Conservation (phyloP, 2,113 vertebrate genomes). For the Pedetes capensis region DNA sequence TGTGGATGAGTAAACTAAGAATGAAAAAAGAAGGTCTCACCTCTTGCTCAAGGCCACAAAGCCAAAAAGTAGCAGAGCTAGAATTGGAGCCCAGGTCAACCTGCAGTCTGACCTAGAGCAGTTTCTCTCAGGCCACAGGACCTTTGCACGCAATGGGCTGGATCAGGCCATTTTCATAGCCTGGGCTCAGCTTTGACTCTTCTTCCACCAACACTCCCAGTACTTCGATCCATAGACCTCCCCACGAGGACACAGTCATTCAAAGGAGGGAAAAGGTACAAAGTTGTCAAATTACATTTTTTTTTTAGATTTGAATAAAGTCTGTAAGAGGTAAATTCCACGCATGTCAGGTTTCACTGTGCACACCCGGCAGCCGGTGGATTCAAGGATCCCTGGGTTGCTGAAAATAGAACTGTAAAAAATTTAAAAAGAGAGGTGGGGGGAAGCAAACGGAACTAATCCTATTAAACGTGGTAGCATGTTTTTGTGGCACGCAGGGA, state of each 20-base stretch:
- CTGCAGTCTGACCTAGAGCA: not conserved
- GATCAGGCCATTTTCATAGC: not conserved
- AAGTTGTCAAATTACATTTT: slow-evolving; percentile 3
- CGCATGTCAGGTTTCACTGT: slow-evolving; percentile 46
- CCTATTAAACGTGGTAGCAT: slow-evolving; percentile 87
- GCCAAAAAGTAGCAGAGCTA: not conserved
- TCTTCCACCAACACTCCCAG: not conserved
- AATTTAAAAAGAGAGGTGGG: slow-evolving; percentile 60
- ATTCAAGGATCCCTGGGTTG: slow-evolving; percentile 68
- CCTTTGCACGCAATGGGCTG: not conserved
- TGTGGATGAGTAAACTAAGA: not conserved
- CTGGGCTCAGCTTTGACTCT: not conserved
- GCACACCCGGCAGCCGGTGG: slow-evolving; percentile 58
- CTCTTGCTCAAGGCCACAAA: not conserved
- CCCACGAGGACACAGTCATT: not conserved
- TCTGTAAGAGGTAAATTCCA: not conserved
- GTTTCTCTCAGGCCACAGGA: not conserved
- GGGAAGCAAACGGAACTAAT: slow-evolving; percentile 87
- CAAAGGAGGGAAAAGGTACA: not conserved
- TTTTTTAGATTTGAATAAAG: slow-evolving; percentile 35
- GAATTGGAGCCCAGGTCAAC: not conserved
- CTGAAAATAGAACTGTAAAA: slow-evolving; percentile 82
- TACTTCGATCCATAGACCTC: not conserved
- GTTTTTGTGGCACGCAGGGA: slow-evolving; percentile 84
- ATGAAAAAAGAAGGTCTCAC: not conserved